These are phyloP conservation scores for Bombus pascuorum DNA, from an alignment of 1,140 invertebrate genomes.

Conservation along the genomic window DNA sequence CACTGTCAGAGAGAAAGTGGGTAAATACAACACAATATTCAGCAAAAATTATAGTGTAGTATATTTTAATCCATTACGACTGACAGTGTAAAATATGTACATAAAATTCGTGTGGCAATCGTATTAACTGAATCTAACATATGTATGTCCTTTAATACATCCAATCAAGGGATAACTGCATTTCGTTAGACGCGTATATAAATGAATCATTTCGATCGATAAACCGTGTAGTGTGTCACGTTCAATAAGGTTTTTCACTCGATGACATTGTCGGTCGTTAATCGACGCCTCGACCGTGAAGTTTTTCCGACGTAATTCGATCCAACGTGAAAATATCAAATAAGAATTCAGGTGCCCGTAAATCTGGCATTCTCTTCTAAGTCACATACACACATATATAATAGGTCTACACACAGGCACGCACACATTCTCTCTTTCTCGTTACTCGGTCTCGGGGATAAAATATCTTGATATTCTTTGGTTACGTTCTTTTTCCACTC, in stretches of 20 bases:
- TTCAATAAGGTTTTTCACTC: neutral
- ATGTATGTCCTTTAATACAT: neutral
- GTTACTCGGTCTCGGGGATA: neutral
- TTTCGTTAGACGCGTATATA: neutral
- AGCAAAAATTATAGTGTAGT: too few species aligned
- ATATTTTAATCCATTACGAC: too few species aligned
- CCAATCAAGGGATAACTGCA: neutral
- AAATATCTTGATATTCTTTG: constrained; percentile 33
- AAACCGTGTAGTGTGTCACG: neutral
- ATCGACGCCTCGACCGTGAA: constrained; percentile 8
- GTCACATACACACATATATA: neutral
- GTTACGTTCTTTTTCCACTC: constrained; percentile 74
- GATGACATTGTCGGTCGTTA: constrained; percentile 33
- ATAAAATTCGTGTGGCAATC: neutral
- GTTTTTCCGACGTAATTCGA: constrained; percentile 48
- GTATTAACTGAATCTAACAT: neutral
- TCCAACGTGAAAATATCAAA: constrained; percentile 51
- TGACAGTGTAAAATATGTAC: neutral
- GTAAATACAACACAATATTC: too few species aligned
- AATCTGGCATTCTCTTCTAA: constrained; percentile 45
- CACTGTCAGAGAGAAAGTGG: too few species aligned
- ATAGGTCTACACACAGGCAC: neutral
- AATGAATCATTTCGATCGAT: neutral
- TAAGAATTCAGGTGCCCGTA: constrained; percentile 47
- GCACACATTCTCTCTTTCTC: neutral